A percentile compares a stretch with the other conserved stretches of the same genome.
Evolutionary conservation across 2,113 vertebrate species (phyloP).

Genomic region (Oryzias curvinotus): DNA sequence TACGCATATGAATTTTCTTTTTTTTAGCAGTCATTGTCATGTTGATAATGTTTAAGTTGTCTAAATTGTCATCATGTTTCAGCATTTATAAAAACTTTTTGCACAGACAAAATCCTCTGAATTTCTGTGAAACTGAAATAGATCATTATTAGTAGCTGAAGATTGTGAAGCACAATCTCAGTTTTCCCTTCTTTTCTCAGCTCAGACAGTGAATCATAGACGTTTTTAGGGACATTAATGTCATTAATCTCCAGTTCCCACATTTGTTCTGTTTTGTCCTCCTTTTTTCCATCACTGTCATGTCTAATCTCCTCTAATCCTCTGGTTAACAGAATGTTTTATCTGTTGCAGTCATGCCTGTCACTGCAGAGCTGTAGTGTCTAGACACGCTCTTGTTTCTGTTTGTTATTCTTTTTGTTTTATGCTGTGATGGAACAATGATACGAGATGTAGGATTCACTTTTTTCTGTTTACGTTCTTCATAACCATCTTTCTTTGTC

Average conservation of each 20-base stretch:
- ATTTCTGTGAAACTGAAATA: neutral
- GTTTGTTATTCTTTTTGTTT: slow-evolving; percentile 6
- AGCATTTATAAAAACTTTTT: too few relatives aligned
- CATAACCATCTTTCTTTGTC: neutral
- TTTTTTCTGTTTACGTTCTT: neutral
- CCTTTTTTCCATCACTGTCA: slow-evolving; percentile 11
- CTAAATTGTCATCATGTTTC: too few relatives aligned
- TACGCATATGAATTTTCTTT: too few relatives aligned
- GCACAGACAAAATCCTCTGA: too few relatives aligned
- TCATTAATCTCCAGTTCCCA: neutral
- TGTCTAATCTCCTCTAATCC: slow-evolving; percentile 54
- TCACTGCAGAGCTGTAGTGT: slow-evolving; percentile 15
- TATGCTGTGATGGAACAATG: neutral
- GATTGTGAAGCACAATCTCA: neutral
- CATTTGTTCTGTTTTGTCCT: slow-evolving; percentile 1
- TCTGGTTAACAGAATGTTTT: slow-evolving; percentile 11
- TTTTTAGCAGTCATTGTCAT: too few relatives aligned
- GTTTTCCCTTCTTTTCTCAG: neutral
- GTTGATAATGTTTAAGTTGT: too few relatives aligned
- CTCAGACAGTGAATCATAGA: neutral
- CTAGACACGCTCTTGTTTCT: neutral
- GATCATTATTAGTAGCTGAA: neutral
- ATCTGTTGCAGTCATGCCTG: slow-evolving; percentile 22
- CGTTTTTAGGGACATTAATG: neutral
- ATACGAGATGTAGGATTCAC: neutral